Conservation (phyloP, 2,797 vertebrate species). For the Ispidina lecontei region DNA sequence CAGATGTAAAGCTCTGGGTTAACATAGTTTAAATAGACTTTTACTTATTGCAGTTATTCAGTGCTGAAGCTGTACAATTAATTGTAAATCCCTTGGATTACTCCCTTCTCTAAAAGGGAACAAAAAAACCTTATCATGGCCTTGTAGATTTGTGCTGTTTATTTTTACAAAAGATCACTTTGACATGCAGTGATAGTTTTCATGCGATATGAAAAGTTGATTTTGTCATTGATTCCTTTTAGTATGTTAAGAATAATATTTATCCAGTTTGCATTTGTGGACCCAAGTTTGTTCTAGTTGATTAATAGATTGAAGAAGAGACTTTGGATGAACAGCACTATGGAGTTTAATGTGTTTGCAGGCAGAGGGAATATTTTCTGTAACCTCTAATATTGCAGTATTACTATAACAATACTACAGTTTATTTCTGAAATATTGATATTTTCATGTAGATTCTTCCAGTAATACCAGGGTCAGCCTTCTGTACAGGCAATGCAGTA, state of each 20-base stretch:
- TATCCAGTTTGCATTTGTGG: neutral
- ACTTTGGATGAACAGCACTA: neutral
- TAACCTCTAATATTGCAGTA: neutral
- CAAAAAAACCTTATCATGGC: neutral
- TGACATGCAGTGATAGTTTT: neutral
- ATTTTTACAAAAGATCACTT: neutral
- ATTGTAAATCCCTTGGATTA: slow-evolving; percentile 3
- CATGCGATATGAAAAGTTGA: neutral
- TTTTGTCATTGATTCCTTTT: neutral
- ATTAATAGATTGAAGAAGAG: neutral
- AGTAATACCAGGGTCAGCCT: neutral
- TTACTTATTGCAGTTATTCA: neutral
- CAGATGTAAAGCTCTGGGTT: neutral
- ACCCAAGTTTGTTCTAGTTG: neutral
- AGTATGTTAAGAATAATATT: neutral
- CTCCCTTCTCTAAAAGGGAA: neutral
- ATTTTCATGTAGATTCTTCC: neutral
- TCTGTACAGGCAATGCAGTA: neutral
- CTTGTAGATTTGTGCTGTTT: neutral
- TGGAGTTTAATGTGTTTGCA: neutral
- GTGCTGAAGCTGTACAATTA: slow-evolving; percentile 18
- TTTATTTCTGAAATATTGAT: neutral
- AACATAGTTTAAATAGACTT: slow-evolving; percentile 3
- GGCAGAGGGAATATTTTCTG: neutral
- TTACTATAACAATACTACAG: neutral